phyloP scores from a whole-genome alignment of 2,113 vertebrate species.

The Fukomys damarensis region DNA sequence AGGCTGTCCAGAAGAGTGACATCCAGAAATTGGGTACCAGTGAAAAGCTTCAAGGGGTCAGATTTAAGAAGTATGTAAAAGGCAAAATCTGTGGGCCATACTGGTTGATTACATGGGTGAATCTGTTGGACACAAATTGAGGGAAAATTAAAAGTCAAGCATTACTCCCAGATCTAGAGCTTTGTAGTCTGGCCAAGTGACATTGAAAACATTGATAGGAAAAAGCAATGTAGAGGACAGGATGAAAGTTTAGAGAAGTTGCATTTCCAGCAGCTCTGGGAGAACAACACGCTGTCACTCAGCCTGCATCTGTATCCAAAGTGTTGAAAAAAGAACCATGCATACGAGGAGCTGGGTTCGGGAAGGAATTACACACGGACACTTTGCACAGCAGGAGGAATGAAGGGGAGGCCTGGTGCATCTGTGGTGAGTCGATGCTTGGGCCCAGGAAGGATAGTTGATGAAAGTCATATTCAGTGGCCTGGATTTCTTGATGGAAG shows the following conservation, averaged over 20 bases:
- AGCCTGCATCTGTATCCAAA: neutral
- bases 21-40: neutral
- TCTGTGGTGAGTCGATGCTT: neutral
- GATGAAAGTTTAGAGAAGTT: neutral
- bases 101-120: neutral
- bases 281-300: neutral
- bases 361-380: neutral
- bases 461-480: neutral
- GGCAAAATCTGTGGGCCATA: neutral
- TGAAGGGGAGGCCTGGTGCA: neutral
- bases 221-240: neutral
- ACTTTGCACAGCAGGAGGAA: neutral
- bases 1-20: neutral
- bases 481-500: neutral
- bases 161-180: neutral
- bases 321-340: neutral
- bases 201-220: neutral
- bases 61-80: neutral
- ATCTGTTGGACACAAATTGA: neutral
- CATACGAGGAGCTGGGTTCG: neutral
- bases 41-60: neutral
- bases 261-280: neutral
- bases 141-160: neutral
- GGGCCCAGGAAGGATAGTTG: neutral
- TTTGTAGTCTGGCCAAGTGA: neutral